Evolutionary conservation across 2,888 invertebrate genomes (phyloP), one percentile per base, ranked within the genome.

Genomic region (Falcaria lacertinaria): DNA sequence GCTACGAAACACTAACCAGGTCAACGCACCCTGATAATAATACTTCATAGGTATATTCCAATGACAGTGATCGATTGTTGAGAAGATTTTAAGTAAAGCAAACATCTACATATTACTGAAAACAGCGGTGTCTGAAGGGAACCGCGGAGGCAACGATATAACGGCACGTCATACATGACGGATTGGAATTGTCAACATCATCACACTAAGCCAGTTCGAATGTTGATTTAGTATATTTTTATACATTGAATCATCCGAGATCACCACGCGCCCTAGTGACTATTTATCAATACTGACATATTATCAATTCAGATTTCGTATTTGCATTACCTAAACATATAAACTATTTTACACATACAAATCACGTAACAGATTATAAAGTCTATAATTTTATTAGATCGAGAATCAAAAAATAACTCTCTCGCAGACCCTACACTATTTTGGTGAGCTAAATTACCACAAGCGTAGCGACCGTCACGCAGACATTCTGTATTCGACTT

Each of bases 1-100:
- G 60, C 69, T 61, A 74, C 69, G 69, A 77, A 80, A 77, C 65
- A 64, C 57, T 64, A 76, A 79, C 60, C 74, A 76, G 86, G 84
- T 85, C 85, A 85, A 78, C 68, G 87, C 70, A 76, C 85, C 59
- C 59, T 56, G 57, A 65, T 80, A 77, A 85, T 82, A 84, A 82
- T 77, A 74, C 59, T n/a, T 52, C 59, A 60, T 65, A 68, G 64
- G 70, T 73, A 75, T 68, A 64, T 65, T 69, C 60, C 64, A 56
- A 62, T 69, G 87, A 85, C 88, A 83, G 74, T 88, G 88, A 89
- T 87, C 80, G 85, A 89, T 87, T 75, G 80, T 69, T 64, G 64
- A 66, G 74, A 78, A 80, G 78, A 80, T 73, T 74, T 81, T 69
- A 78, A 73, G 74, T 77, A 76, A 65, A 67, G 71, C 79, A 85